Base-by-base conservation (phyloP, 2,797 vertebrate genomes). In the Cetoscarus ocellatus region DNA sequence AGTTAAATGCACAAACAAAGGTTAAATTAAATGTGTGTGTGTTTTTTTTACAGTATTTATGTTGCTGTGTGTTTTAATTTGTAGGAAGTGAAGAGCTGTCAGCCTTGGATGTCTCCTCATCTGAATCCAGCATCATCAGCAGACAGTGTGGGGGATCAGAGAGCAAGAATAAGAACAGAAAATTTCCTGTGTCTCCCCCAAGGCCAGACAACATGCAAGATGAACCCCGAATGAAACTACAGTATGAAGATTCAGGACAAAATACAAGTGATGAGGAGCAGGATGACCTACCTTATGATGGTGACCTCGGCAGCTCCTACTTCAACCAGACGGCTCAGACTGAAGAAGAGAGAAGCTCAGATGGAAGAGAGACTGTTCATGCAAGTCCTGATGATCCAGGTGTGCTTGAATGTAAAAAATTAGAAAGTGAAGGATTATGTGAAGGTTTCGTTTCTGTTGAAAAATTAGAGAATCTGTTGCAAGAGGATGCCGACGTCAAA, bases 271-370 rank as follows among this genome's bases (percentile, higher is more conserved):
- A 94, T 6, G 94, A 96, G 68, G 95, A 96, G 15, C 95, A 96
- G 52, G 95, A 96, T 10, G 94, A 96, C 3, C 90, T 97, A 14
- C 95, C 95, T 43, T 95, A 91, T 34, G 95, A 96, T 72, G 91
- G 73, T 3, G 80, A 88, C 5, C 47, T 89, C n/a, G 74, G 73
- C 43, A 92, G 85, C 59, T 38, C 10, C 6, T 87, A 87, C 73
- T 84, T 85, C 58, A 73, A 88, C 62, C 79, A 74, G 39, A 73
- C 67, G 8, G 45, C 51, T 15, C 40, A 34, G 55, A 72, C 75
- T 40, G 67, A 78, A 35, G 57, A 17, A 40, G 73, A 60, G 27
- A 35, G 38, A 8, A 77, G 62, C 52, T 75, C 83, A n/a, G 81
- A 84, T 10, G 67, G 68, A 66, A 67, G 51, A 64, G 45, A 72